These are phyloP conservation scores for Chitala chitala DNA, from an alignment of 2,113 vertebrate genomes.

Conservation along the genomic window DNA sequence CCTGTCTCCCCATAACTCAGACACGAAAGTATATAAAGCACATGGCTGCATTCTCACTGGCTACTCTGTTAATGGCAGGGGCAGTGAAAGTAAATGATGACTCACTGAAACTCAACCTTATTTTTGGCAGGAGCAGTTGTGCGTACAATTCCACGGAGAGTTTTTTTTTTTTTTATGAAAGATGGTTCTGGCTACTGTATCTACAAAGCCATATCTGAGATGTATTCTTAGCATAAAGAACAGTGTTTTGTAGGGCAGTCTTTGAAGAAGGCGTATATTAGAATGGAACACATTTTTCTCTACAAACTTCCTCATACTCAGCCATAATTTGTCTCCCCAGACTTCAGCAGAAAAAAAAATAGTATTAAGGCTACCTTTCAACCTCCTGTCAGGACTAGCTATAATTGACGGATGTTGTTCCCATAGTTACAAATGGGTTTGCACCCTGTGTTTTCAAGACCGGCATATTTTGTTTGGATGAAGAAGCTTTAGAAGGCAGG, in stretches of 20 bases:
- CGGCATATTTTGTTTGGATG: neutral
- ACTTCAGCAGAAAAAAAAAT: neutral
- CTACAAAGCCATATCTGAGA: neutral
- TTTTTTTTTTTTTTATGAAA: slow-evolving; percentile 6
- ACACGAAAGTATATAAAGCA: slow-evolving; percentile 19
- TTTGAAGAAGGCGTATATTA: no score
- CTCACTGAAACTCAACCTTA: slow-evolving; percentile 1
- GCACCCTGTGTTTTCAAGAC: neutral
- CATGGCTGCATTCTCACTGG: neutral
- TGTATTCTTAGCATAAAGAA: neutral
- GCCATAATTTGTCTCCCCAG: neutral
- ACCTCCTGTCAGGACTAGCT: neutral
- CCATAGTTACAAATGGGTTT: slow-evolving; percentile 8
- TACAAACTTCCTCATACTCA: neutral
- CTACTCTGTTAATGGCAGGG: no score
- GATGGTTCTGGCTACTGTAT: neutral
- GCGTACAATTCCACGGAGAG: neutral
- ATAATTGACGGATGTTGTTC: neutral
- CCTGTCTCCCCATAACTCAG: neutral
- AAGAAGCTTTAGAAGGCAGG: neutral
- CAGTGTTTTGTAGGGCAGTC: neutral
- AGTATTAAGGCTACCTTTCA: neutral
- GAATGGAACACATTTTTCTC: neutral
- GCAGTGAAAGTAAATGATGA: slow-evolving; percentile 15
- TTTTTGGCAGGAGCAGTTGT: neutral